Evolutionary conservation across 2,888 invertebrate genomes (phyloP).

Genomic region (Gandaritis pyraliata): DNA sequence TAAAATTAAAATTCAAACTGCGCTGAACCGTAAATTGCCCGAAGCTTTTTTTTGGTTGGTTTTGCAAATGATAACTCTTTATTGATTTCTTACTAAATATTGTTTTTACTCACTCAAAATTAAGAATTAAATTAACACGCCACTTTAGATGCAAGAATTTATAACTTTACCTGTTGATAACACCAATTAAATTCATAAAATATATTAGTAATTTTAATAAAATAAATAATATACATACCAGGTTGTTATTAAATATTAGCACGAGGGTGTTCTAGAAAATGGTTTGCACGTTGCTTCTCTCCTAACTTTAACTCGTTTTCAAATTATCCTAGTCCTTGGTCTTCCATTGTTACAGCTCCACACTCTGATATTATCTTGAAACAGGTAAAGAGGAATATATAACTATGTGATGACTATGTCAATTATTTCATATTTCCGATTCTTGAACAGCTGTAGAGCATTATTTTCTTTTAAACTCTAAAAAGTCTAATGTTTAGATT

Average conservation of each 20-base stretch:
- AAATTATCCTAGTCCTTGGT: conserved; percentile 68
- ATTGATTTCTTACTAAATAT: too few species aligned
- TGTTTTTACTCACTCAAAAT: too few species aligned
- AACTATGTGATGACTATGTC: conserved; percentile 84
- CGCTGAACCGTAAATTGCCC: background rate
- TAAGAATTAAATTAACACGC: conserved; percentile 10
- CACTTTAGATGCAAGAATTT: conserved; percentile 26
- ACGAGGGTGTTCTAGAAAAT: conserved; percentile 61
- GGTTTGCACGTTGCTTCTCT: conserved; percentile 70
- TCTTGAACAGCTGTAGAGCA: conserved; percentile 52
- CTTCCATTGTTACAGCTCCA: conserved; percentile 79
- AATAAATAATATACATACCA: conserved; percentile 60
- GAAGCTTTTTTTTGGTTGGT: background rate
- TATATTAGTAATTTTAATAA: conserved; percentile 66
- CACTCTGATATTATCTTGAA: conserved; percentile 68
- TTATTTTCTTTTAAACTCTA: conserved; percentile 57
- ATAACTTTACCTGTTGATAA: conserved; percentile 61
- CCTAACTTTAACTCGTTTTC: conserved; percentile 53
- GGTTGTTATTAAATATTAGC: conserved; percentile 68
- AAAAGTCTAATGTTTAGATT: conserved; percentile 65
- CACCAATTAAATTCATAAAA: conserved; percentile 74
- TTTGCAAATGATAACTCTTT: background rate
- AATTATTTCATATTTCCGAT: conserved; percentile 80
- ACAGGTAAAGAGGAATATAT: conserved; percentile 64
- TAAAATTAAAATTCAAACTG: background rate